Evolutionary conservation across 1,140 invertebrate genomes (phyloP).

Genomic region (Spodoptera frugiperda): DNA sequence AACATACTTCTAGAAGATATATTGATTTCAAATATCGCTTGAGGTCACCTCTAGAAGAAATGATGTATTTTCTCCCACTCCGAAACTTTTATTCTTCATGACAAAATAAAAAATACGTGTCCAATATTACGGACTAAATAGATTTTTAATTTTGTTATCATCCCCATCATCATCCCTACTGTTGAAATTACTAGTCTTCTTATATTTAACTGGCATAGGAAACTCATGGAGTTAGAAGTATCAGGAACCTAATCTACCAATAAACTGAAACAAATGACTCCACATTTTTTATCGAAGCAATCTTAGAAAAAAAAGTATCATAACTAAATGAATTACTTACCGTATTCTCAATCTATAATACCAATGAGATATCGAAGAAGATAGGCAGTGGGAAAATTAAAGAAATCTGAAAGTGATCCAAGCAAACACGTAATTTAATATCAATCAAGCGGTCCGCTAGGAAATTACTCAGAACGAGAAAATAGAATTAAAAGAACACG

Average conservation of each 20-base stretch:
- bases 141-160: too few species aligned
- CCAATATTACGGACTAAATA: too few species aligned
- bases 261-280: neutral
- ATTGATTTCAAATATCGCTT: too few species aligned
- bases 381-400: slow-evolving; percentile 29
- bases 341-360: slow-evolving; percentile 29
- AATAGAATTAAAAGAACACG: slow-evolving; percentile 77
- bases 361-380: slow-evolving; percentile 16
- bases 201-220: too few species aligned
- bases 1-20: too few species aligned
- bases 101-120: too few species aligned
- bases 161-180: too few species aligned
- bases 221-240: slow-evolving; percentile 1
- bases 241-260: neutral
- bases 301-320: neutral
- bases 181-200: too few species aligned
- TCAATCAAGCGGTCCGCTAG: slow-evolving; percentile 61
- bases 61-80: too few species aligned
- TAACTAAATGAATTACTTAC: slow-evolving; percentile 26
- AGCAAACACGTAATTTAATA: slow-evolving; percentile 64
- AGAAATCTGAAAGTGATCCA: slow-evolving; percentile 53
- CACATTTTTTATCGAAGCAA: slow-evolving; percentile 1
- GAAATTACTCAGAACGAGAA: slow-evolving; percentile 66
- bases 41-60: too few species aligned
- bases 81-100: too few species aligned